These are phyloP conservation scores for Graptemys geographica DNA, from an alignment of 2,797 vertebrate genomes.

Conservation along the genomic window DNA sequence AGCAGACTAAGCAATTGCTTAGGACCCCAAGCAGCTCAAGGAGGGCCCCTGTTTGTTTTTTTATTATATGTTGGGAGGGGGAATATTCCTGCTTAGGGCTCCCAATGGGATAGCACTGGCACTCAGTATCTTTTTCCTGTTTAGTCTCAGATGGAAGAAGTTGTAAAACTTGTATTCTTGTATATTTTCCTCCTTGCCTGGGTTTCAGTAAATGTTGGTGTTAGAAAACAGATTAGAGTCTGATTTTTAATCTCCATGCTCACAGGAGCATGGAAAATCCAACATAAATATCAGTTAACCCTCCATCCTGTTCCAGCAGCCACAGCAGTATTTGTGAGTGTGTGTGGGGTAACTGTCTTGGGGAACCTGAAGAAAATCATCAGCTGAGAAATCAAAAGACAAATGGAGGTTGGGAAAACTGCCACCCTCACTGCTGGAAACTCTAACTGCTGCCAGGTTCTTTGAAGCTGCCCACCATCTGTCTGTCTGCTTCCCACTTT, in stretches of 20 bases:
- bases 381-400: not conserved
- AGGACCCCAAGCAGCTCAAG: no score
- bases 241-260: not conserved
- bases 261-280: not conserved
- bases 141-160: not conserved
- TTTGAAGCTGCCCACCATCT: conserved; percentile 24
- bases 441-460: not conserved
- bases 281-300: not conserved
- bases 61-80: not conserved
- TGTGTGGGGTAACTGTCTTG: no score
- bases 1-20: no score
- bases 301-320: not conserved
- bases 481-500: not conserved
- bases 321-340: not conserved
- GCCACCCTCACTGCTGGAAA: not conserved
- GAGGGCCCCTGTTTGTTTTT: no score
- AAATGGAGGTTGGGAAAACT: not conserved
- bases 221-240: not conserved
- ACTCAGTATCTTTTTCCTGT: not conserved
- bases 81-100: no score
- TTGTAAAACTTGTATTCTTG: not conserved
- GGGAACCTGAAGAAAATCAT: not conserved
- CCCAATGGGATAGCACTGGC: no score
- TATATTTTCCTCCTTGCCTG: not conserved
- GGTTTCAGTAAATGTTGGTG: not conserved